Evolutionary conservation across 2,888 invertebrate genomes (phyloP).

Genomic region (Diachrysia chrysitis): DNA sequence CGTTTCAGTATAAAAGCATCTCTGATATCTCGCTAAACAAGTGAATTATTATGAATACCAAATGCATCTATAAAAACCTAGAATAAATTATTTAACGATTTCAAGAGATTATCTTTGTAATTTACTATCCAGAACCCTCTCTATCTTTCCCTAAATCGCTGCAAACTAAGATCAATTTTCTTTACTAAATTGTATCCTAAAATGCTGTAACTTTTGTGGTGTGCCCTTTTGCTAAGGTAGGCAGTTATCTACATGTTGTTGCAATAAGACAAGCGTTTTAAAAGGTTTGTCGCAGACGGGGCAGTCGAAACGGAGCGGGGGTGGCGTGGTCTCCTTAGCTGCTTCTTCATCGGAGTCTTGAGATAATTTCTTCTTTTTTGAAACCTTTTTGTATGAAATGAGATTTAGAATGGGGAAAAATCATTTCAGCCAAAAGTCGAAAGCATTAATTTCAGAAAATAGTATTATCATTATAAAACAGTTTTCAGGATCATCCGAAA

Average conservation of each 20-base stretch:
- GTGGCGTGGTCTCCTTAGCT: slow-evolving; percentile 72
- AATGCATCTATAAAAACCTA: too few species aligned
- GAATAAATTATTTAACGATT: too few species aligned
- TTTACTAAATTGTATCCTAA: not conserved
- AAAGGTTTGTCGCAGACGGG: slow-evolving; percentile 89
- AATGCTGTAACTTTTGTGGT: too few species aligned
- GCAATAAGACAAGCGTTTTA: slow-evolving; percentile 84
- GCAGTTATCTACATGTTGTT: slow-evolving; percentile 89
- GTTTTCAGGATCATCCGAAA: too few species aligned
- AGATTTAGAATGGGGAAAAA: slow-evolving; percentile 17
- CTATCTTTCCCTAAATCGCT: too few species aligned
- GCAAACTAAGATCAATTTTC: too few species aligned
- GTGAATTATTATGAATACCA: not conserved
- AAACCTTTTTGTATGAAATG: slow-evolving; percentile 60
- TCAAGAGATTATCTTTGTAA: too few species aligned
- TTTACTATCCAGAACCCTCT: too few species aligned
- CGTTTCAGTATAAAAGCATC: not conserved
- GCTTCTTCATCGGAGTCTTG: slow-evolving; percentile 35
- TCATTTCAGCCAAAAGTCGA: too few species aligned
- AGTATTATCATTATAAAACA: too few species aligned
- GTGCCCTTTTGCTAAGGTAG: slow-evolving; percentile 47
- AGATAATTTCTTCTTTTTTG: slow-evolving; percentile 76
- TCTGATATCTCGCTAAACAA: not conserved
- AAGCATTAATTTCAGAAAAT: too few species aligned
- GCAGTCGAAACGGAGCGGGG: slow-evolving; percentile 85